Evolutionary conservation across 1,140 invertebrate genomes (phyloP).

Genomic region (Cydia fagiglandana): DNA sequence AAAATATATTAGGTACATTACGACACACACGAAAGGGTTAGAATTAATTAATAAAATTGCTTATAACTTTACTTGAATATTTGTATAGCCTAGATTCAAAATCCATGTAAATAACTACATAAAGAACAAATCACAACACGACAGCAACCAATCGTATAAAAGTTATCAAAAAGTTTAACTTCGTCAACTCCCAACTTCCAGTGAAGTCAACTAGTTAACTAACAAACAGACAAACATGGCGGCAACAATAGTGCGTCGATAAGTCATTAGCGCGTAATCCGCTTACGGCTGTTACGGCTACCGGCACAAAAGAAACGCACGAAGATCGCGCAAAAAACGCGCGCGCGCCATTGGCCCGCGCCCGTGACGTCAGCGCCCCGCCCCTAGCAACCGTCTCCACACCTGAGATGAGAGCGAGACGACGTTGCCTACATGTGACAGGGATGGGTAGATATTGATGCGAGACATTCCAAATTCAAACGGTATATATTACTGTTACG

Average conservation of each 20-base stretch:
- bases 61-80: too few species aligned
- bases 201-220: not conserved
- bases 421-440: constrained; percentile 50
- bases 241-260: constrained; percentile 17
- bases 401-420: constrained; percentile 67
- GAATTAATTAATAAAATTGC: too few species aligned
- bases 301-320: constrained; percentile 18
- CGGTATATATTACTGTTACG: constrained; percentile 34
- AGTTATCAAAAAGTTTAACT: not conserved
- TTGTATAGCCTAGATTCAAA: too few species aligned
- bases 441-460: constrained; percentile 64
- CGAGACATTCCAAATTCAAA: constrained; percentile 27
- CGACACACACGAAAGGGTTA: too few species aligned
- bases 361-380: constrained; percentile 70
- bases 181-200: not conserved
- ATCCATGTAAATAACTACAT: too few species aligned
- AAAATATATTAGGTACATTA: too few species aligned
- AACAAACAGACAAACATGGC: not conserved
- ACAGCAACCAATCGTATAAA: not conserved
- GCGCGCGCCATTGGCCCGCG: constrained; percentile 51
- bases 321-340: constrained; percentile 40
- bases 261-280: constrained; percentile 20
- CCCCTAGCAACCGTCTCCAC: constrained; percentile 70
- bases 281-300: constrained; percentile 5
- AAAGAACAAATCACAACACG: too few species aligned